A percentile compares a stretch with the other conserved stretches of the same genome.
These are phyloP conservation scores for Macaria notata DNA, from an alignment of 2,888 invertebrate genomes.

Conservation along the genomic window DNA sequence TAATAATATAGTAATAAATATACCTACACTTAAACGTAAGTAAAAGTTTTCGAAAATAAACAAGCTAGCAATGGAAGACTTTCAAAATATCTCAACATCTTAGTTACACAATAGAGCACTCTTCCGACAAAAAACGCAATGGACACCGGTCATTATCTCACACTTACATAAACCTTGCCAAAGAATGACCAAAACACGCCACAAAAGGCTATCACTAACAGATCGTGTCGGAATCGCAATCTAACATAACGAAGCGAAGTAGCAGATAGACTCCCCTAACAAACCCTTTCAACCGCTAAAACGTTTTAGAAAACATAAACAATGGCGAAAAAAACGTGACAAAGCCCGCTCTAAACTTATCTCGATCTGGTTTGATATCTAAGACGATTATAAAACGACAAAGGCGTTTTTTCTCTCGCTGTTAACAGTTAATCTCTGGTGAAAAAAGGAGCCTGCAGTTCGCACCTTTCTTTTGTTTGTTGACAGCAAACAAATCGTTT, in stretches of 20 bases:
- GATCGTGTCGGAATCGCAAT: conserved; percentile 54
- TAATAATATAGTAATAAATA: too few relatives aligned
- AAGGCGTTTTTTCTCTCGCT: conserved; percentile 39
- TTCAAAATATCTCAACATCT: background rate
- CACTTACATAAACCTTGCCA: conserved; percentile 32
- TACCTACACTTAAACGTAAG: too few relatives aligned
- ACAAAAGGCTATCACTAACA: conserved; percentile 57
- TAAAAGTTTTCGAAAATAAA: too few relatives aligned
- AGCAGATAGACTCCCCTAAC: conserved; percentile 41
- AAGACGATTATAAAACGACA: conserved; percentile 73
- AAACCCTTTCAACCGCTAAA: conserved; percentile 67
- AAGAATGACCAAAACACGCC: conserved; percentile 36
- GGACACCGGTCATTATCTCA: conserved; percentile 35
- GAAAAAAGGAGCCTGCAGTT: conserved; percentile 50
- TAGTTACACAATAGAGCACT: conserved; percentile 1
- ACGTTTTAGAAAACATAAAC: conserved; percentile 65
- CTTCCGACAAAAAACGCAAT: conserved; percentile 9
- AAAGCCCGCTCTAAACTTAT: conserved; percentile 57
- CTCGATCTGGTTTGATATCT: conserved; percentile 67
- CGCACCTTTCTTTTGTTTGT: conserved; percentile 76
- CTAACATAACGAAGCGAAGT: conserved; percentile 49
- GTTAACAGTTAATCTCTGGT: conserved; percentile 52
- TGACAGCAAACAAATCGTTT: conserved; percentile 81
- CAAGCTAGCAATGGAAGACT: too few relatives aligned
- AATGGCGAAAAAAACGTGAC: conserved; percentile 59